Evolutionary conservation across 2,888 invertebrate species (phyloP).

Genomic region (Trichogramma dendrolimi): DNA sequence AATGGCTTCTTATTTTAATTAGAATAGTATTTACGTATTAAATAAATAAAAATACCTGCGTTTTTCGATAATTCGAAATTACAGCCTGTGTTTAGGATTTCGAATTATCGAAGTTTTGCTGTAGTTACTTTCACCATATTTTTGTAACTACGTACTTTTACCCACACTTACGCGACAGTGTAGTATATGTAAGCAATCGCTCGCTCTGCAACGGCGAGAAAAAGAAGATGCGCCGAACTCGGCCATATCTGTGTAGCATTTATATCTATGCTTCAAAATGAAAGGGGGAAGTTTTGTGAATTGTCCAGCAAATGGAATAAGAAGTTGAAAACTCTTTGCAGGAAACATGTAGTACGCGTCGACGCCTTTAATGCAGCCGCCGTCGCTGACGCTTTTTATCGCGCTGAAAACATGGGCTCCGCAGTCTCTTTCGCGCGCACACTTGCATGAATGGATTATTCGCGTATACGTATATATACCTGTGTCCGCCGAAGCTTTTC

Average conservation of each 20-base stretch:
- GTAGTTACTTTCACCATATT: no score
- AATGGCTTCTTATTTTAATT: no score
- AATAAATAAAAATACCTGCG: no score
- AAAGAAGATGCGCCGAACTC: background rate
- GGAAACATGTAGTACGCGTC: constrained; percentile 11
- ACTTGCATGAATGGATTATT: no score
- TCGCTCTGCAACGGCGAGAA: background rate
- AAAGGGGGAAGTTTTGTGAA: constrained; percentile 16
- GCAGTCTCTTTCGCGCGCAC: no score
- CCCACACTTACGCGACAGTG: constrained; percentile 11
- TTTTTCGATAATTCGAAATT: no score
- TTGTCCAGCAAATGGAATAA: constrained; percentile 25
- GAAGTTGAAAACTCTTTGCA: constrained; percentile 24
- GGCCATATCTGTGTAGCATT: background rate
- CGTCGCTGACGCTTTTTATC: constrained; percentile 8
- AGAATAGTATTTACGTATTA: no score
- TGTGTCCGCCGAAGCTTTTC: no score
- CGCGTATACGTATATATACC: no score
- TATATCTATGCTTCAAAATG: background rate
- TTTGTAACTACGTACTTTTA: constrained; percentile 6
- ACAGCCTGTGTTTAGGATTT: no score
- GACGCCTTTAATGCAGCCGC: background rate
- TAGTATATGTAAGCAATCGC: background rate
- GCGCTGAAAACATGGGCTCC: background rate
- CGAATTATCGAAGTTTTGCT: no score